phyloP scores from a whole-genome alignment of 2,113 vertebrate genomes.

The Tringa solitaria region DNA sequence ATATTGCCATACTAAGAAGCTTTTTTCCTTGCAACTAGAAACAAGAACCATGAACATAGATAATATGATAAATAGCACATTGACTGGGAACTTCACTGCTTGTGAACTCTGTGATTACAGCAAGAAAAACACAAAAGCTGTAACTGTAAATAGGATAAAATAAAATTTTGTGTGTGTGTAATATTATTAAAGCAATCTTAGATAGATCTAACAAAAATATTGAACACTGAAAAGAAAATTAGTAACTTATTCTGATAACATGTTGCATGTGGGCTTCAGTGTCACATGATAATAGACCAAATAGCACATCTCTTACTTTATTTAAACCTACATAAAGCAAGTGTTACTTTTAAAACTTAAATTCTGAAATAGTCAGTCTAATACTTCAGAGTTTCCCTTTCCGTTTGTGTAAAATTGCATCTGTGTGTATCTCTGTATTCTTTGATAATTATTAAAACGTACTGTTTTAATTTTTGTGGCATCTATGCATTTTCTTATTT shows the following conservation, averaged over 20 bases:
- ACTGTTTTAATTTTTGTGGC: not conserved
- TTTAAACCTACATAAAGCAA: not conserved
- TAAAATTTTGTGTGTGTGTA: not conserved
- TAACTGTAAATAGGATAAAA: not conserved
- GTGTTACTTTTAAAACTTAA: not conserved
- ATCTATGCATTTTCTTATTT: not conserved
- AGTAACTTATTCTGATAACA: not conserved
- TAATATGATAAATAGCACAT: not conserved
- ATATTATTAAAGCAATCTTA: not conserved
- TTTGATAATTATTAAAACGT: not conserved
- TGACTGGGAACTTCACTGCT: not conserved
- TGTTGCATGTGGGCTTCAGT: not conserved
- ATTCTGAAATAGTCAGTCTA: not conserved
- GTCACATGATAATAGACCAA: not conserved
- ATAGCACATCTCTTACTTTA: not conserved
- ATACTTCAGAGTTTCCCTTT: not conserved
- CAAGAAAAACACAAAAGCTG: not conserved
- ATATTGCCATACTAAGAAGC: not conserved
- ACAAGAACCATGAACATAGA: not conserved
- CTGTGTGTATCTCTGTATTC: not conserved
- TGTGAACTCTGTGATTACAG: not conserved
- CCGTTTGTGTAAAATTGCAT: not conserved
- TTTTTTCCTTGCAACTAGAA: not conserved
- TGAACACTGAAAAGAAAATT: not conserved
- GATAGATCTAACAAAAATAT: not conserved